Percentiles rank a stretch among this genome's conserved stretches.
These are phyloP conservation scores for Drosophila azteca DNA, from an alignment of 1,140 invertebrate species.

Conservation along the genomic window DNA sequence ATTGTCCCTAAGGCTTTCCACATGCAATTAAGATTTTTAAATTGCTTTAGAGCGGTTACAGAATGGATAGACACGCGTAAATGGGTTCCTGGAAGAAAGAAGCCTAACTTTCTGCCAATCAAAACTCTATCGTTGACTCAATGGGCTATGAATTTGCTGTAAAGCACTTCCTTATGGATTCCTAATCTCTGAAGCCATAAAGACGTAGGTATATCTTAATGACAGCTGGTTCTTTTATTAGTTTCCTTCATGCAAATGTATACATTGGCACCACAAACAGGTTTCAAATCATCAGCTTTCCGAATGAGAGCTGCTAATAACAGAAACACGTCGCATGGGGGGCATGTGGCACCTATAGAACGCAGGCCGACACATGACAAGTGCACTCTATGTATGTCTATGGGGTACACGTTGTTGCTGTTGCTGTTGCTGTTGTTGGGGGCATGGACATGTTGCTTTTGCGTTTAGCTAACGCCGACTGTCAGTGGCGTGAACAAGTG, in stretches of 20 bases:
- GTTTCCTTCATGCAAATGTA: neutral
- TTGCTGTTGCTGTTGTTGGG: neutral
- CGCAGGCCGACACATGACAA: constrained; percentile 56
- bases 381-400: constrained; percentile 50
- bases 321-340: constrained; percentile 11
- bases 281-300: constrained; percentile 50
- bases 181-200: no score
- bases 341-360: constrained; percentile 14
- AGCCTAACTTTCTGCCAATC: no score
- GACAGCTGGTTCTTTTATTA: no score
- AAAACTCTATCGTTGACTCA: no score
- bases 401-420: neutral
- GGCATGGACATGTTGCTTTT: constrained; percentile 14
- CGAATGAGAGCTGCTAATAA: constrained; percentile 49
- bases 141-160: no score
- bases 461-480: constrained; percentile 53
- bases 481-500: constrained; percentile 67
- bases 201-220: no score
- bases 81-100: no score
- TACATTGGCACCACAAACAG: constrained; percentile 3
- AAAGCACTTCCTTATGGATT: no score
- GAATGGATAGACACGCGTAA: neutral
- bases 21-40: constrained; percentile 51
- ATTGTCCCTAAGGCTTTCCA: constrained; percentile 15
- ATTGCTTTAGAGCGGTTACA: constrained; percentile 8